These are phyloP conservation scores for Tricholaema leucomelas DNA, from an alignment of 2,113 vertebrate species.

Conservation along the genomic window DNA sequence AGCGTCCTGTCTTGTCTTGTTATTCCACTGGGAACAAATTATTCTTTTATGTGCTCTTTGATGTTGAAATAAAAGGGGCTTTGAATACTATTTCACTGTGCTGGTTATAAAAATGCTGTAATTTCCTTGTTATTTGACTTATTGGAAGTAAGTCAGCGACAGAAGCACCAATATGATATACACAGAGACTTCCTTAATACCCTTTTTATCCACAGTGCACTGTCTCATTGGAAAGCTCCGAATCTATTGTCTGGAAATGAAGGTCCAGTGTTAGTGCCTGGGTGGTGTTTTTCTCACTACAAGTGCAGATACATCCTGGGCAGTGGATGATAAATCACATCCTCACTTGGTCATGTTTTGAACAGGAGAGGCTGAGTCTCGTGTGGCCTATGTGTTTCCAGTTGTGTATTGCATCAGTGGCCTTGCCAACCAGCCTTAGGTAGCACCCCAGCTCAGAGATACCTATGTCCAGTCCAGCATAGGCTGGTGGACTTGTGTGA, in stretches of 20 bases:
- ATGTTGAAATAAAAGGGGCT: slow-evolving; percentile 70
- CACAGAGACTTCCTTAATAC: slow-evolving; percentile 59
- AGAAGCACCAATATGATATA: slow-evolving; percentile 37
- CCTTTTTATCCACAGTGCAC: slow-evolving; percentile 24
- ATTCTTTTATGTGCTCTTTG: slow-evolving; percentile 72
- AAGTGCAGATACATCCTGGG: background rate
- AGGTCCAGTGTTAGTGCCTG: background rate
- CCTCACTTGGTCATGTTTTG: background rate
- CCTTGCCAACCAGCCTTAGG: background rate
- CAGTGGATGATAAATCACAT: background rate
- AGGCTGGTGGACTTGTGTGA: background rate
- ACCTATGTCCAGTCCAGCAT: background rate
- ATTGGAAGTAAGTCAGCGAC: slow-evolving; percentile 53
- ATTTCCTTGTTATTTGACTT: slow-evolving; percentile 64
- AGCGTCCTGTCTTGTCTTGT: slow-evolving; percentile 48
- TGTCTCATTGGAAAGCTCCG: background rate
- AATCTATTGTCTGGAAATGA: slow-evolving; percentile 5
- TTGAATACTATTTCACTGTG: slow-evolving; percentile 26
- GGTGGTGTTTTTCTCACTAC: background rate
- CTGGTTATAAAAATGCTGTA: slow-evolving; percentile 47
- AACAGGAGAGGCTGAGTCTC: background rate
- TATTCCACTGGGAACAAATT: slow-evolving; percentile 36
- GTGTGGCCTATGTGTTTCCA: accelerated
- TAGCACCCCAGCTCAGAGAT: background rate
- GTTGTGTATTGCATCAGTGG: background rate